Evolutionary conservation across 2,888 invertebrate genomes (phyloP), one percentile per base, ranked within the genome.

Genomic region (Nematopogon swammerdamellus): DNA sequence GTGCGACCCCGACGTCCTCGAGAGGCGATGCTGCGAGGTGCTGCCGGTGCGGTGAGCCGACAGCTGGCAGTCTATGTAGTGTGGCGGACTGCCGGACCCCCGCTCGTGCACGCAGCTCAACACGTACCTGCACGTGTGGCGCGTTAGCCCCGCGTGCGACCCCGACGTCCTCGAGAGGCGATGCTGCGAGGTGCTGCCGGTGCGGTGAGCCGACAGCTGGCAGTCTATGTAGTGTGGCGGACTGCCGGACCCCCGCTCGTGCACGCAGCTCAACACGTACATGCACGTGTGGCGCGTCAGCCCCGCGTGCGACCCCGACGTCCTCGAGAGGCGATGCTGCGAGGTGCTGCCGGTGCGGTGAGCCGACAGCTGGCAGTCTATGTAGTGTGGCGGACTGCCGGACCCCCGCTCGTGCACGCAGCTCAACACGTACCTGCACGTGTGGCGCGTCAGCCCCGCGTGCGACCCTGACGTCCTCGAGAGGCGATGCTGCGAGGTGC

Each of bases 41-140:
- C 63, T 81, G 20, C 79, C 81, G 54, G 84, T 84, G 53, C 59
- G 68, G 53, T 19, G n/a, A n/a, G n/a, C n/a, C n/a, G n/a, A n/a
- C n/a, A n/a, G n/a, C n/a, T n/a, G n/a, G n/a, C n/a, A n/a, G n/a
- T n/a, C n/a, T n/a, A n/a, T n/a, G n/a, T n/a, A n/a, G n/a, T n/a
- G n/a, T n/a, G n/a, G n/a, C 49, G 83, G 85, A 2, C 70, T 85
- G 1, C 85, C 86, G 0, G 82, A 85, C 59, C 82, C 85, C 2
- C 67, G 76, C 0, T 67, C 77, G 16, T 67, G 82, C 2, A 72
- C 82, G 0, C 80, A 85, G 52, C 69, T 85, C 70, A 83, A 82
- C 61, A 83, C 82, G 0, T 85, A 82, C 56, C 60, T 85, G 0
- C 83, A 81, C 48, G 52, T 82, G 1, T 84, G 84, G 85, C 61